phyloP scores from a whole-genome alignment of 1,140 invertebrate genomes.

The Zaprionus kolodkinae region DNA sequence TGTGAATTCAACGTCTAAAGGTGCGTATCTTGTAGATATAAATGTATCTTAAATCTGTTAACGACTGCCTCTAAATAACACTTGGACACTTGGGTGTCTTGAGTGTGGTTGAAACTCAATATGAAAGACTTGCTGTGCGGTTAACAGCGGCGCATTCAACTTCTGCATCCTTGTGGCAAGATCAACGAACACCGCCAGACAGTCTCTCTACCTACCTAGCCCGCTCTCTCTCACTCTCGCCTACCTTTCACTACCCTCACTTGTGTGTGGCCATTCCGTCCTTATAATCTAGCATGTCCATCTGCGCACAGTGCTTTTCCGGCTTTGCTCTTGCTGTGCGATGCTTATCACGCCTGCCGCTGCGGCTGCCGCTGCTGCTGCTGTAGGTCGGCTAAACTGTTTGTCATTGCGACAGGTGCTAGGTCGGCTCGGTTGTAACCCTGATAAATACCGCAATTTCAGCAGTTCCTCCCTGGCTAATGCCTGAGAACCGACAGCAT shows the following conservation, averaged over 20 bases:
- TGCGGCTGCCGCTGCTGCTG: slow-evolving; percentile 28
- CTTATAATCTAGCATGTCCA: slow-evolving; percentile 42
- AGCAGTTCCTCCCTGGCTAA: background rate
- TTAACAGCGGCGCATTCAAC: slow-evolving; percentile 3
- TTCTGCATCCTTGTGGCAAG: slow-evolving; percentile 44
- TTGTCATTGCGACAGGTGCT: slow-evolving; percentile 65
- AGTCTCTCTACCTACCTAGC: slow-evolving; percentile 22
- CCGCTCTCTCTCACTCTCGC: background rate
- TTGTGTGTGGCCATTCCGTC: slow-evolving; percentile 35
- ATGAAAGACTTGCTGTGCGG: slow-evolving; percentile 23
- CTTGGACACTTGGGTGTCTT: slow-evolving; percentile 34
- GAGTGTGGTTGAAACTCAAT: slow-evolving; percentile 36
- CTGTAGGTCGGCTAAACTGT: slow-evolving; percentile 34
- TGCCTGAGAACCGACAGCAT: slow-evolving; percentile 10
- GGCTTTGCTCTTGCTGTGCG: slow-evolving; percentile 63
- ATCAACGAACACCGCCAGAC: slow-evolving; percentile 33
- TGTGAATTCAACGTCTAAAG: slow-evolving; percentile 15
- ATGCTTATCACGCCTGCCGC: slow-evolving; percentile 65
- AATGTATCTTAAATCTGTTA: slow-evolving; percentile 27
- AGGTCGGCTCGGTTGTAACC: slow-evolving; percentile 5
- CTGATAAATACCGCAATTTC: slow-evolving; percentile 15
- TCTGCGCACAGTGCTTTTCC: slow-evolving; percentile 45
- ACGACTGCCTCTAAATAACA: slow-evolving; percentile 18
- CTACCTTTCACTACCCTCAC: slow-evolving; percentile 27
- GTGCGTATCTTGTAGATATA: slow-evolving; percentile 28